Conservation (phyloP, 1,140 invertebrate genomes). For the Cyclargus thomasi region DNA sequence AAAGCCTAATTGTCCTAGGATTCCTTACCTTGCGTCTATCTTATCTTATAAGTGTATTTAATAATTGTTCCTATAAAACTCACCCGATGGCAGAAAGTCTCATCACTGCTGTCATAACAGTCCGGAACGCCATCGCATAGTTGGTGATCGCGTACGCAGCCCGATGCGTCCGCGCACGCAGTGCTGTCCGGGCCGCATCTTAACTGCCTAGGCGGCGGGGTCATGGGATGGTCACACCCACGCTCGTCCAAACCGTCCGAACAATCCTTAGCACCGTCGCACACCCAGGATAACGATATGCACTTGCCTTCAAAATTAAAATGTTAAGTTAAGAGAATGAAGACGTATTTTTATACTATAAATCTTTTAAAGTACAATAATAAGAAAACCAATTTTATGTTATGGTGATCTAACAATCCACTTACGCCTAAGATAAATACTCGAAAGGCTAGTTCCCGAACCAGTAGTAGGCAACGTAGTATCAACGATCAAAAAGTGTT, state of each 20-base stretch:
- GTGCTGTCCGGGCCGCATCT: slow-evolving; percentile 36
- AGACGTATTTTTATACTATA: too few species aligned
- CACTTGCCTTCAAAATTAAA: slow-evolving; percentile 76
- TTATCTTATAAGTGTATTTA: too few species aligned
- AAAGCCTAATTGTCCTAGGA: slow-evolving; percentile 77
- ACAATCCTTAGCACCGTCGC: slow-evolving; percentile 85
- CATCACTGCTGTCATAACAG: slow-evolving; percentile 84
- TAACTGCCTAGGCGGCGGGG: slow-evolving; percentile 33
- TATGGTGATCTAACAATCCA: too few species aligned
- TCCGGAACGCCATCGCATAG: slow-evolving; percentile 81
- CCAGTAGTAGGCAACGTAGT: too few species aligned
- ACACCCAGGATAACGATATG: slow-evolving; percentile 88
- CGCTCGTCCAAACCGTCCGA: slow-evolving; percentile 83
- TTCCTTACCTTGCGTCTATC: slow-evolving; percentile 82
- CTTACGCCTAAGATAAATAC: too few species aligned
- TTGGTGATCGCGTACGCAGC: slow-evolving; percentile 32
- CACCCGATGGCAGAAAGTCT: slow-evolving; percentile 50
- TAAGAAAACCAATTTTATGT: too few species aligned
- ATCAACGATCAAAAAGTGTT: too few species aligned
- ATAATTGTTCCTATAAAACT: background rate
- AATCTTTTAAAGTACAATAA: too few species aligned
- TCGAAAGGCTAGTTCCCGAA: too few species aligned
- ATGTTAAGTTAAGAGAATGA: too few species aligned
- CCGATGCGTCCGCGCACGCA: slow-evolving; percentile 35
- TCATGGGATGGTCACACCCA: slow-evolving; percentile 38